These are phyloP conservation scores for Akabosia matsudoensis DNA, from an alignment of 1,140 invertebrate species.

Conservation along the genomic window DNA sequence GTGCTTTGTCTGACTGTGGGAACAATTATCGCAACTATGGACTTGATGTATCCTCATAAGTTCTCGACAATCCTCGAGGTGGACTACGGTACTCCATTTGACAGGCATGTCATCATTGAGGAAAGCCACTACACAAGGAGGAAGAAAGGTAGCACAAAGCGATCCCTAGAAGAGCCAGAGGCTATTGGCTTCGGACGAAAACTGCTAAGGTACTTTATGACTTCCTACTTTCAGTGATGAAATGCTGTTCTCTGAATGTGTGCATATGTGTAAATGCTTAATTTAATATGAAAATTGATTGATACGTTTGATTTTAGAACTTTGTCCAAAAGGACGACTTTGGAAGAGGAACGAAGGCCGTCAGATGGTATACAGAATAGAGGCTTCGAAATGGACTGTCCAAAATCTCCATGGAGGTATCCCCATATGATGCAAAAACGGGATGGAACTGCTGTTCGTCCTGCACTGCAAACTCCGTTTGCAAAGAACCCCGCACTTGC, in stretches of 20 bases:
- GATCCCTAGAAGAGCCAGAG: conserved; percentile 60
- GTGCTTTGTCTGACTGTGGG: conserved; percentile 70
- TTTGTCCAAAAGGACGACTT: conserved; percentile 54
- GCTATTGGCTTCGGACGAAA: conserved; percentile 58
- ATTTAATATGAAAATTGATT: background rate
- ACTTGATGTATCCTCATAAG: conserved; percentile 81
- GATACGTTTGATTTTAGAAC: conserved; percentile 51
- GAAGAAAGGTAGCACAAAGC: conserved; percentile 58
- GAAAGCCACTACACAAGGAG: conserved; percentile 74
- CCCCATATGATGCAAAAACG: conserved; percentile 49
- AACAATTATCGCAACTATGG: conserved; percentile 71
- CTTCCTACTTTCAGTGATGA: background rate
- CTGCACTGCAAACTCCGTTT: conserved; percentile 41
- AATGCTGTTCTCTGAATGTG: background rate
- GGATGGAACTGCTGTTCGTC: conserved; percentile 33
- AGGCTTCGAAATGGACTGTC: conserved; percentile 60
- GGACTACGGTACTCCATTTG: conserved; percentile 89
- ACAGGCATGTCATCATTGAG: conserved; percentile 84
- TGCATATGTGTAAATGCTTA: background rate
- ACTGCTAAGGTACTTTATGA: conserved; percentile 56
- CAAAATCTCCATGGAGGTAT: conserved; percentile 59
- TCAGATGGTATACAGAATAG: conserved; percentile 53
- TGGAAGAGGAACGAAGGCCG: conserved; percentile 33
- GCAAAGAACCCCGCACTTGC: conserved; percentile 41
- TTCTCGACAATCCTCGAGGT: conserved; percentile 90